These are phyloP conservation scores for Penaeus vannamei DNA, from an alignment of 1,140 invertebrate genomes.

Conservation along the genomic window DNA sequence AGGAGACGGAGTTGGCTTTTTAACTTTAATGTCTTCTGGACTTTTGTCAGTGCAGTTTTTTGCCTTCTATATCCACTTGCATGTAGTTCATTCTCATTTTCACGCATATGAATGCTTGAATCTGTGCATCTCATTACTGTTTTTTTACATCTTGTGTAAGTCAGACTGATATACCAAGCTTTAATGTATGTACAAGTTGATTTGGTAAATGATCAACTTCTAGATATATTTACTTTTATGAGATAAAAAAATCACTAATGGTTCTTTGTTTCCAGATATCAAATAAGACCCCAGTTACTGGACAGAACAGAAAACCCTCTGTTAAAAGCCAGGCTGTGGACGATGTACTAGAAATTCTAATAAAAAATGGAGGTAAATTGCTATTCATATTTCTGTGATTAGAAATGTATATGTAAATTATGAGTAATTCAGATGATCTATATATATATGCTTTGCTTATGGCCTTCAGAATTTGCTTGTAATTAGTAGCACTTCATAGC, in stretches of 20 bases:
- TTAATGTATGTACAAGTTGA: too few relatives aligned
- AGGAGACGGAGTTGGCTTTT: too few relatives aligned
- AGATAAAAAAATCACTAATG: not conserved
- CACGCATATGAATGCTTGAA: too few relatives aligned
- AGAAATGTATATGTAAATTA: not conserved
- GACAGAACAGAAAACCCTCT: constrained; percentile 67
- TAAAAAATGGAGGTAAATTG: constrained; percentile 84
- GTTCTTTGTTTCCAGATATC: constrained; percentile 40
- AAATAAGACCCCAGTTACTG: constrained; percentile 43
- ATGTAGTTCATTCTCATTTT: too few relatives aligned
- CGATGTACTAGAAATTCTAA: constrained; percentile 95
- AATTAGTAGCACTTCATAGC: not conserved
- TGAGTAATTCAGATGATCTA: not conserved
- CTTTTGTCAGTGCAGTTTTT: not conserved
- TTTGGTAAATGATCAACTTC: too few relatives aligned
- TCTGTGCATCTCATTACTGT: not conserved
- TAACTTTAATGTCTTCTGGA: not conserved
- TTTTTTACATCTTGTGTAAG: not conserved
- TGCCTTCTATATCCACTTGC: not conserved
- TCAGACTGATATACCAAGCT: too few relatives aligned
- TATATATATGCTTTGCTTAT: not conserved
- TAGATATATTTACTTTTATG: not conserved
- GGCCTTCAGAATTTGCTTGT: not conserved
- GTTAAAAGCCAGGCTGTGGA: constrained; percentile 91
- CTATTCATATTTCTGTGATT: not conserved